Evolutionary conservation across 2,797 vertebrate genomes (phyloP).

Genomic region (Scleropages formosus): DNA sequence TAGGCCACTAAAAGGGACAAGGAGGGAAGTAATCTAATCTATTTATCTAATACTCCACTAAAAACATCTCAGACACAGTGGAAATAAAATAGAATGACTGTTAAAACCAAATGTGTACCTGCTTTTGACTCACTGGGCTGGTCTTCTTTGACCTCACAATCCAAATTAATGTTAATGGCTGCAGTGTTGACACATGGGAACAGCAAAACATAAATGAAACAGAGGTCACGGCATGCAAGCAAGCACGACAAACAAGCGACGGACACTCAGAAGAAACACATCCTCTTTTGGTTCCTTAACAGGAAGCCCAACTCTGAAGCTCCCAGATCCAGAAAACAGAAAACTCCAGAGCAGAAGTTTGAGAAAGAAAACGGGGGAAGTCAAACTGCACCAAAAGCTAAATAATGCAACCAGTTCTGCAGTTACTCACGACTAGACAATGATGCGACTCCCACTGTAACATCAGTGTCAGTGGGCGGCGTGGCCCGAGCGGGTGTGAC

Average conservation of each 20-base stretch:
- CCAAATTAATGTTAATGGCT: slow-evolving; percentile 38
- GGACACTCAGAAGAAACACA: slow-evolving; percentile 38
- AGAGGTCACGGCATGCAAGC: slow-evolving; percentile 26
- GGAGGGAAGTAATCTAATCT: slow-evolving; percentile 13
- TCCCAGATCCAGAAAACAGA: neutral
- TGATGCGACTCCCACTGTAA: slow-evolving; percentile 55
- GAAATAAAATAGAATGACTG: neutral
- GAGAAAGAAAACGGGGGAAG: slow-evolving; percentile 1
- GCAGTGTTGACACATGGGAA: slow-evolving; percentile 31
- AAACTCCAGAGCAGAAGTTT: neutral
- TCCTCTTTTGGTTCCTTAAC: neutral
- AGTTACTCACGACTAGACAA: slow-evolving; percentile 73
- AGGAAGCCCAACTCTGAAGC: neutral
- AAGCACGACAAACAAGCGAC: neutral
- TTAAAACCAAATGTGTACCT: slow-evolving; percentile 28
- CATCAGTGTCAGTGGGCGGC: slow-evolving; percentile 31
- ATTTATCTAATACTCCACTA: slow-evolving; percentile 16
- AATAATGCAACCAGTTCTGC: slow-evolving; percentile 48
- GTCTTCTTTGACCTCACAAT: slow-evolving; percentile 56
- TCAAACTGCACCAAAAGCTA: slow-evolving; percentile 1
- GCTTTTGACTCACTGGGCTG: slow-evolving; percentile 53
- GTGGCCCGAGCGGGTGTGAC: slow-evolving; percentile 54
- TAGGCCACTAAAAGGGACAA: slow-evolving; percentile 13
- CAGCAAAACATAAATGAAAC: neutral
- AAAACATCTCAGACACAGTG: slow-evolving; percentile 1